Base-by-base conservation (phyloP, 2,888 invertebrate species). In the Andrena fulva region DNA sequence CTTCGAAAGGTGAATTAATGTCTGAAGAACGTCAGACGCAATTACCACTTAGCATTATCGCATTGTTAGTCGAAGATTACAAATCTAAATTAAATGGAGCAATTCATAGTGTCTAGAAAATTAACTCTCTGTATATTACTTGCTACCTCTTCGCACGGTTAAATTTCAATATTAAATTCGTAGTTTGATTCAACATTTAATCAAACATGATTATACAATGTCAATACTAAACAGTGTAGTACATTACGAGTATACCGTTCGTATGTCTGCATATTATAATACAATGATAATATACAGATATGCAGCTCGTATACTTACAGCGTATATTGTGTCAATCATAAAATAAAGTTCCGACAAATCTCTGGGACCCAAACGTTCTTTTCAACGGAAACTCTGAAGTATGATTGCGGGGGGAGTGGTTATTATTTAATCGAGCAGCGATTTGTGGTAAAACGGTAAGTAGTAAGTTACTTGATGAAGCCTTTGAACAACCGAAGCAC, bases 171-270 rank as follows among this genome's bases (percentile, higher is more conserved):
- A 63, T 80, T 56, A 80, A 80, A 80, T 73, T 63, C n/a, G 52
- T 80, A 27, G 63, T 80, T 81, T 27, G 72, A 81, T 73, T 73
- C 68, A 81, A 74, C 80, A 73, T 80, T 80, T 80, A 81, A 73
- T 80, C 69, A 80, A 81, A 69, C 68, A 81, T 66, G 69, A 82
- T 75, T 67, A 81, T 82, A 75, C 82, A 75, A 71, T 76, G 48
- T 76, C 72, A 82, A 77, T 77, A 77, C 71, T 82, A 82, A 82
- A 82, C 82, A 82, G 69, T 82, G 72, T 77, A 72, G 64, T 82
- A 82, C 60, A 77, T 82, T 76, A 71, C 35, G 66, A 71, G 72
- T 82, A 82, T 82, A 82, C 82, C 35, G 72, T 77, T 72, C 52
- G 59, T 69, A 82, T 75, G 75, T 72, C 82, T 76, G 82, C 62